Base-by-base conservation (phyloP, 53 echinoderm and acorn worm genomes). In the Stichopus horrens region DNA sequence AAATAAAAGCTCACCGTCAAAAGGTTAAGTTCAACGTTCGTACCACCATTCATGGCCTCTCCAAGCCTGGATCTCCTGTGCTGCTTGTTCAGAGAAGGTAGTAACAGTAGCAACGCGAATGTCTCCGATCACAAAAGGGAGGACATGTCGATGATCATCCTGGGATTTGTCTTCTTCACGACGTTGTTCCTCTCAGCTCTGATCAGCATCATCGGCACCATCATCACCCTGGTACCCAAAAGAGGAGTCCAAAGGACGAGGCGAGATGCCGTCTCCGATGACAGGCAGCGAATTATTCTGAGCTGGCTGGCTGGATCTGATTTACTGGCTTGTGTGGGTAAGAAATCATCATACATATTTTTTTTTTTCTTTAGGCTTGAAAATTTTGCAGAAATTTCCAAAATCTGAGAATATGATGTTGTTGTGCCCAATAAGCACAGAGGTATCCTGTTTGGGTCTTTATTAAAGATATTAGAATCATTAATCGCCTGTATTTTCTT, bases 321-420 rank as follows among this genome's bases (percentile, higher is more conserved):
- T 88, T 86, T 99, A n/a, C 54, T 96, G 88, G 99, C 99, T 21
- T 99, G 96, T 86, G 0, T 94, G 5, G 99, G 99, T 94, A 86
- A 88, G 92, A 91, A 66, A 9, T 67, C 18, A 37, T 37, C 37
- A 37, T 37, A 2, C 37, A 59, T 59, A 59, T 1, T 74, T 9
- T 0, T 4, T 74, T 6, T n/a, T 23, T 21, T 4, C 75, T 74
- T 1, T 74, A 74, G 75, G 59, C 59, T 2, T 8, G 37, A 37
- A 37, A 37, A 37, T 37, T 37, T 37, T 37, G 37, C 0, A 37
- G 37, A 37, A 37, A 37, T 37, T 37, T 37, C 2, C 37, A 37
- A 37, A 37, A 37, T 37, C 37, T 37, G 37, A 37, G 37, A 37
- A 37, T 37, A 37, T 37, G 37, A 37, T 37, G 37, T 37, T 37